These are phyloP conservation scores for Onthophagus sagittarius DNA, from an alignment of 2,888 invertebrate species.

Conservation along the genomic window DNA sequence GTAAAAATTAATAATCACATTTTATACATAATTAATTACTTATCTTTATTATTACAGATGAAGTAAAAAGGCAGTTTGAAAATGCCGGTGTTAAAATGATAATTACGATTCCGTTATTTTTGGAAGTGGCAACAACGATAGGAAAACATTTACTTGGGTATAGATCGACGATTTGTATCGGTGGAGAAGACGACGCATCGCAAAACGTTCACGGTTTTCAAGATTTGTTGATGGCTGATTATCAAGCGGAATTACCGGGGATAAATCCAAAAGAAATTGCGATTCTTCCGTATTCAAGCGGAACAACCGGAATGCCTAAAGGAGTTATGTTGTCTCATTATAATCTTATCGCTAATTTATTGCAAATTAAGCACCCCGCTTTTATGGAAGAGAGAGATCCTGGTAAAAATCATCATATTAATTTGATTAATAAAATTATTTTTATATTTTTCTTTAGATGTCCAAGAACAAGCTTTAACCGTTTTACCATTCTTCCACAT, in stretches of 20 bases:
- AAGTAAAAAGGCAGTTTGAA: conserved; percentile 60
- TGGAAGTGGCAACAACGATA: conserved; percentile 58
- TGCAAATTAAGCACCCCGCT: conserved; percentile 41
- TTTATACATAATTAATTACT: too few species aligned
- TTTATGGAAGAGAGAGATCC: conserved; percentile 33
- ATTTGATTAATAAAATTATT: not conserved
- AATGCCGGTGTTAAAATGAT: conserved; percentile 62
- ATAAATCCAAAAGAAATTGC: conserved; percentile 54
- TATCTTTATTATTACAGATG: conserved; percentile 49
- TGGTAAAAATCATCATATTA: conserved; percentile 30
- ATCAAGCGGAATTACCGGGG: conserved; percentile 47
- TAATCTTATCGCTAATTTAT: conserved; percentile 55
- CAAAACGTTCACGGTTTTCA: conserved; percentile 47
- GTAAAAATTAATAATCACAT: too few species aligned
- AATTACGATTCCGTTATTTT: conserved; percentile 59
- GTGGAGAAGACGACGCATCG: conserved; percentile 54
- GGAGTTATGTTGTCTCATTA: conserved; percentile 72
- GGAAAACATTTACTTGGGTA: conserved; percentile 55
- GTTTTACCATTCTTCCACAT: conserved; percentile 78
- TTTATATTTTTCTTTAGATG: conserved; percentile 19
- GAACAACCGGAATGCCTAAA: conserved; percentile 80
- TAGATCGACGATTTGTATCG: conserved; percentile 61
- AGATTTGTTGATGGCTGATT: conserved; percentile 42
- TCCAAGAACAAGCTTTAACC: conserved; percentile 52
- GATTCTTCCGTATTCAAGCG: conserved; percentile 63